Evolutionary conservation across 2,888 invertebrate species (phyloP).

Genomic region (Pyrochroa serraticornis): DNA sequence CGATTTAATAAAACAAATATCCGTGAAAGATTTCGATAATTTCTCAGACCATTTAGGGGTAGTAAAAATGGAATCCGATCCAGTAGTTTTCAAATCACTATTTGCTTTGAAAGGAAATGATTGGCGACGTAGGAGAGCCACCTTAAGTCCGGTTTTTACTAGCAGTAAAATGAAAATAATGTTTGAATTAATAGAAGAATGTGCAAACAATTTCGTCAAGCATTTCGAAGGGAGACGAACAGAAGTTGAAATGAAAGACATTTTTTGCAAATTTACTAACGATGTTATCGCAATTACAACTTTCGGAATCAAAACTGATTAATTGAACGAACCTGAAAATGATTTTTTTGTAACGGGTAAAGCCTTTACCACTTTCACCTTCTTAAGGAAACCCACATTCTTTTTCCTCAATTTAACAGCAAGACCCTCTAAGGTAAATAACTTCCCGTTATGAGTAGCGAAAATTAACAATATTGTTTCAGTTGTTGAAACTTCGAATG

Average conservation of each 20-base stretch:
- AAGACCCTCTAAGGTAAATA: too few species aligned
- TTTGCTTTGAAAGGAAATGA: constrained; percentile 34
- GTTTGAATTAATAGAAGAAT: constrained; percentile 51
- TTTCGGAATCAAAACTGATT: constrained; percentile 63
- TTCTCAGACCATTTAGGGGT: constrained; percentile 57
- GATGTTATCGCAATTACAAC: constrained; percentile 63
- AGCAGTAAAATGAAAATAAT: constrained; percentile 59
- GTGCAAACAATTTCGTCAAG: constrained; percentile 29
- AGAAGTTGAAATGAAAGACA: constrained; percentile 56
- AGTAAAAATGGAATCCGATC: constrained; percentile 50
- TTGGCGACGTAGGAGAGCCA: constrained; percentile 56
- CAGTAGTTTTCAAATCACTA: constrained; percentile 57
- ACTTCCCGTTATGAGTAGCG: too few species aligned
- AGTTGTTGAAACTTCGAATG: constrained; percentile 42
- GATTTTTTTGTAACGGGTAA: constrained; percentile 62
- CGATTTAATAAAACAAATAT: constrained; percentile 64
- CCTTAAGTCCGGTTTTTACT: constrained; percentile 58
- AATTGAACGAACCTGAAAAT: constrained; percentile 60
- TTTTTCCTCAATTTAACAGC: too few species aligned
- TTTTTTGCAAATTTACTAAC: constrained; percentile 59
- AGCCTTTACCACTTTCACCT: constrained; percentile 47
- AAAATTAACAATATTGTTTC: constrained; percentile 32
- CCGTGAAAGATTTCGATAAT: constrained; percentile 64
- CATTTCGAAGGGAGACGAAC: constrained; percentile 28
- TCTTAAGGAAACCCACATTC: too few species aligned